A percentile compares a stretch with the other conserved stretches of the same genome.
Evolutionary conservation across 2,888 invertebrate species (phyloP).

Genomic region (Drosophila leonis): DNA sequence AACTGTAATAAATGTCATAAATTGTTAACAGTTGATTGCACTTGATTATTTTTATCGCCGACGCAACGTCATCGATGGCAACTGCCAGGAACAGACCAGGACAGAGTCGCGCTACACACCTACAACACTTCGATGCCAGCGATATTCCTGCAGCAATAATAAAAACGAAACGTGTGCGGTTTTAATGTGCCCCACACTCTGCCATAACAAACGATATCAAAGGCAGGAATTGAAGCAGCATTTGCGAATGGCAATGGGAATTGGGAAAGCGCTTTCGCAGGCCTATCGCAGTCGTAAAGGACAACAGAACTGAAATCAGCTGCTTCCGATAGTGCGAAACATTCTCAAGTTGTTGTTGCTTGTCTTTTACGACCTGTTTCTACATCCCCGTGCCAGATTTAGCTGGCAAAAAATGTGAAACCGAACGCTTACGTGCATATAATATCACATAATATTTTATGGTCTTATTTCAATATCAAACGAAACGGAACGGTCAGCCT

Average conservation of each 20-base stretch:
- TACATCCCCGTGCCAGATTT: constrained; percentile 28
- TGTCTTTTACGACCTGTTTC: constrained; percentile 60
- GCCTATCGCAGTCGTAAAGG: constrained; percentile 51
- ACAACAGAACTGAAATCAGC: constrained; percentile 32
- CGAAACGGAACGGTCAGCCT: constrained; percentile 34
- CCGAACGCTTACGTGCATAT: constrained; percentile 50
- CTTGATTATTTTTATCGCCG: constrained; percentile 58
- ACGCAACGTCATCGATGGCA: constrained; percentile 30
- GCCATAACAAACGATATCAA: constrained; percentile 13
- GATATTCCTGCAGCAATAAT: constrained; percentile 54
- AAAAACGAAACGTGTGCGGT: constrained; percentile 67
- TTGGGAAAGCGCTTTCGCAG: constrained; percentile 3
- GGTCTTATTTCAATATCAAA: constrained; percentile 50
- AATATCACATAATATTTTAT: constrained; percentile 52
- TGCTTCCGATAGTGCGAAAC: constrained; percentile 41
- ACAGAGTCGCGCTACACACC: constrained; percentile 17
- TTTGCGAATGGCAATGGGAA: not conserved
- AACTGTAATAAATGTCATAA: constrained; percentile 76
- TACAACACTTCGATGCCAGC: constrained; percentile 32
- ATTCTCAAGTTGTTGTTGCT: constrained; percentile 43
- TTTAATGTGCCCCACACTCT: constrained; percentile 57
- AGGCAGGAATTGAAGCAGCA: constrained; percentile 3
- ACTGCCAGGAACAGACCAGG: not conserved
- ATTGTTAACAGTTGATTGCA: constrained; percentile 78
- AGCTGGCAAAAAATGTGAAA: constrained; percentile 22